Evolutionary conservation across 2,113 vertebrate species (phyloP).

Genomic region (Heterochromis multidens): DNA sequence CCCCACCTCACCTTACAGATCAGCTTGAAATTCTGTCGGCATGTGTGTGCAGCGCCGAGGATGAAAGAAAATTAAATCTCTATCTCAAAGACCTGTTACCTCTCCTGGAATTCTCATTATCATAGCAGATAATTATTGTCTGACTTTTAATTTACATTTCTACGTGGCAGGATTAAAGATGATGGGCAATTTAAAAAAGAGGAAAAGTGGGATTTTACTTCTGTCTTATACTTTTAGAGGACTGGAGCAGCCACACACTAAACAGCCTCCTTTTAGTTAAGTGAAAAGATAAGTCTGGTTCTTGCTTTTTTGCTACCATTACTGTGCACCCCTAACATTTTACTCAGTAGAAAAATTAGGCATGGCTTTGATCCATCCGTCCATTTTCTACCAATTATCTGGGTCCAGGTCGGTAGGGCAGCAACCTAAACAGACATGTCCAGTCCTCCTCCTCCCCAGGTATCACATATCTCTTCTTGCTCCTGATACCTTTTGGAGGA

Average conservation of each 20-base stretch:
- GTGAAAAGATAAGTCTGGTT: not conserved
- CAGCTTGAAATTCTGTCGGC: conserved; percentile 11
- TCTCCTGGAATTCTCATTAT: conserved; percentile 37
- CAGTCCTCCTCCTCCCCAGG: not conserved
- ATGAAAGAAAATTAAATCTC: conserved; percentile 52
- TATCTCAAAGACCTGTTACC: conserved; percentile 36
- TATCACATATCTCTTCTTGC: not conserved
- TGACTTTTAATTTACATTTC: conserved; percentile 54
- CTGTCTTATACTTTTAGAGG: not conserved
- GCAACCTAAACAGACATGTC: not conserved
- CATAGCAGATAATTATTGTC: conserved; percentile 45
- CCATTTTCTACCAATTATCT: not conserved
- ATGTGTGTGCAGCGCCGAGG: not conserved
- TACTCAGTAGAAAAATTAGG: not conserved
- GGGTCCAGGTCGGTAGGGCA: rapidly evolving
- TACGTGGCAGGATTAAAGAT: not conserved
- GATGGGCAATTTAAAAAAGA: not conserved
- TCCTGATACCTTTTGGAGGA: not conserved
- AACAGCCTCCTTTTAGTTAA: not conserved
- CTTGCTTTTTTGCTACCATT: not conserved
- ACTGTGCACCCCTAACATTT: not conserved
- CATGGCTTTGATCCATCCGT: not conserved
- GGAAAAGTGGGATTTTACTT: not conserved
- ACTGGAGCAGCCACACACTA: not conserved
- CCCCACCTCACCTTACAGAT: not conserved